phyloP scores from a whole-genome alignment of 2,888 invertebrate genomes.

The Cerastis rubricosa region DNA sequence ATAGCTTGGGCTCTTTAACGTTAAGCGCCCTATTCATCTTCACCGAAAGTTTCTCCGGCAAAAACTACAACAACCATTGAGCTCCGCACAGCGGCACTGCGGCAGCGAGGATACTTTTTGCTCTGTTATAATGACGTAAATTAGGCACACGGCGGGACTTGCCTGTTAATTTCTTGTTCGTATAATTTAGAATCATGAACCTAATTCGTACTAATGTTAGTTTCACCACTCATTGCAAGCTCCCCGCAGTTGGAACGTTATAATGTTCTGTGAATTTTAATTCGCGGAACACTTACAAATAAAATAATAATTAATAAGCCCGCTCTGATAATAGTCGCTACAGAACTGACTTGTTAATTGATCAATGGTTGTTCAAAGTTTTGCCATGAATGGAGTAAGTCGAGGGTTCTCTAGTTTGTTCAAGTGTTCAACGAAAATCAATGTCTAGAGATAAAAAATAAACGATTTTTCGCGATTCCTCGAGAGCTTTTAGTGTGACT shows the following conservation, averaged over 20 bases:
- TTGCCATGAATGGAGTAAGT: constrained; percentile 13
- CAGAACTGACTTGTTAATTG: constrained; percentile 24
- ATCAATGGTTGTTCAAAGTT: constrained; percentile 43
- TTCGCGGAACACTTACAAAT: constrained; percentile 31
- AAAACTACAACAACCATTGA: constrained; percentile 73
- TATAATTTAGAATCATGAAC: constrained; percentile 49
- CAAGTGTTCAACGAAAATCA: constrained; percentile 54
- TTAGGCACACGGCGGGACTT: constrained; percentile 57
- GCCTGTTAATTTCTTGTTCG: constrained; percentile 45
- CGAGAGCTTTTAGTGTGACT: constrained; percentile 73
- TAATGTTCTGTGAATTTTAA: constrained; percentile 42
- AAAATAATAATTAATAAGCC: constrained; percentile 41
- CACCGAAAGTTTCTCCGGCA: constrained; percentile 67
- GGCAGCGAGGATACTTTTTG: constrained; percentile 69
- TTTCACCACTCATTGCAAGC: constrained; percentile 21
- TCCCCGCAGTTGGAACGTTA: constrained; percentile 18
- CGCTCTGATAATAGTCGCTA: constrained; percentile 7
- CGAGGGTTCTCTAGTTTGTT: constrained; percentile 35
- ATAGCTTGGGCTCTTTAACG: constrained; percentile 63
- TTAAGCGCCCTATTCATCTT: constrained; percentile 73
- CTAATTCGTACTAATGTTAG: constrained; percentile 45
- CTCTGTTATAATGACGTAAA: constrained; percentile 73
- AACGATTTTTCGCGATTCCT: constrained; percentile 64
- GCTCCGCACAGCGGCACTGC: constrained; percentile 55
- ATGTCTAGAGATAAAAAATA: constrained; percentile 67